Conservation (phyloP, 2,113 vertebrate genomes). For the Lutjanus erythropterus region DNA sequence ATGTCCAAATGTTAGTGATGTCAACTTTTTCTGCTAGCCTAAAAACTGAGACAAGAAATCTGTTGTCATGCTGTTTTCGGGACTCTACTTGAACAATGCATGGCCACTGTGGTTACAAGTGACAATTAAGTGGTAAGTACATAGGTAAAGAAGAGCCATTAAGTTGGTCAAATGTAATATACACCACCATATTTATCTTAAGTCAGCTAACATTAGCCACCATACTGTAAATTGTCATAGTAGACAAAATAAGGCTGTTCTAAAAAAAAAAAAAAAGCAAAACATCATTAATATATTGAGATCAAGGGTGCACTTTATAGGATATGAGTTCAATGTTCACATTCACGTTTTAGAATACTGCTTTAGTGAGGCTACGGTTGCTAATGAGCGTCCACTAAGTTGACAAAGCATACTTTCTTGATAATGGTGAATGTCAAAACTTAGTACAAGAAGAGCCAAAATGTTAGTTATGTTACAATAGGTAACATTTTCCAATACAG, state of each 20-base stretch:
- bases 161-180: background rate
- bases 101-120: background rate
- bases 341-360: background rate
- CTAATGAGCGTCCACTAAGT: background rate
- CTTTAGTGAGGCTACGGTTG: background rate
- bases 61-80: background rate
- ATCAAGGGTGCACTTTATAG: background rate
- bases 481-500: too few species aligned
- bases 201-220: background rate
- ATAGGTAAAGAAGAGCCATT: background rate
- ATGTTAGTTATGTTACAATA: too few species aligned
- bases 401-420: too few species aligned
- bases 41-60: background rate
- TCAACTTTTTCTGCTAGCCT: background rate
- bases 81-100: background rate
- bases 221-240: too few species aligned
- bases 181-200: background rate
- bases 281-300: too few species aligned
- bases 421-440: background rate
- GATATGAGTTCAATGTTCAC: background rate
- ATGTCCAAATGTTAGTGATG: background rate
- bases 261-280: too few species aligned
- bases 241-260: too few species aligned
- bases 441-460: background rate
- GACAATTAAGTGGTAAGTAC: background rate